phyloP scores from a whole-genome alignment of 2,113 vertebrate genomes.

The Cyphomyrus plagiostoma region DNA sequence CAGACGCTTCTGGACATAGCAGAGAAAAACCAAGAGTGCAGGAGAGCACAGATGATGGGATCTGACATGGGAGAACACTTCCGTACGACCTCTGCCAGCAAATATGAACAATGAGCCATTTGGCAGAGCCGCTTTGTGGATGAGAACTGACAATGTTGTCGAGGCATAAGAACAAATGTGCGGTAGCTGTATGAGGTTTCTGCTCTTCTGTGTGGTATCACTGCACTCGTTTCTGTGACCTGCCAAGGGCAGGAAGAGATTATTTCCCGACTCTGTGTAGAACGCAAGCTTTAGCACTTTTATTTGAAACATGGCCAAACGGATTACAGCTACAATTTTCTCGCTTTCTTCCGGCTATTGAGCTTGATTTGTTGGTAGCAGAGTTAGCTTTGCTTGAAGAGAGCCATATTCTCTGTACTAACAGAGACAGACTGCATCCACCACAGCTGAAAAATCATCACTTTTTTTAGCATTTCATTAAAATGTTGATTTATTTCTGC shows the following conservation, averaged over 20 bases:
- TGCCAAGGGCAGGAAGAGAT: constrained; percentile 1
- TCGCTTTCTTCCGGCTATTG: background rate
- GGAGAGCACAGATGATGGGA: constrained; percentile 48
- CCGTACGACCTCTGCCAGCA: constrained; percentile 30
- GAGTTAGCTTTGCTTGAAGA: background rate
- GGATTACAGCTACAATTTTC: constrained; percentile 5
- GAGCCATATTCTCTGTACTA: background rate
- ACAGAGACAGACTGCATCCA: background rate
- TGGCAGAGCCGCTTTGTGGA: background rate
- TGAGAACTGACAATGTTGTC: background rate
- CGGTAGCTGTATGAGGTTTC: background rate
- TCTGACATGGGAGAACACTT: constrained; percentile 44
- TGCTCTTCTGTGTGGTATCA: background rate
- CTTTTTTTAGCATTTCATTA: background rate
- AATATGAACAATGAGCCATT: background rate
- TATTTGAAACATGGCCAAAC: background rate
- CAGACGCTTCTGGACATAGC: constrained; percentile 32
- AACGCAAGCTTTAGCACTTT: background rate
- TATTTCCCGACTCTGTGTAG: background rate
- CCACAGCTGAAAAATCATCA: background rate
- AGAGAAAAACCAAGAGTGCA: constrained; percentile 27
- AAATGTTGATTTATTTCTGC: background rate
- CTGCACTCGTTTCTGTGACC: background rate
- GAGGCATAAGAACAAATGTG: background rate
- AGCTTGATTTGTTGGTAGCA: background rate